These are phyloP conservation scores for Hypsibius dujardini DNA, from an alignment of 1,140 invertebrate species.

Conservation along the genomic window DNA sequence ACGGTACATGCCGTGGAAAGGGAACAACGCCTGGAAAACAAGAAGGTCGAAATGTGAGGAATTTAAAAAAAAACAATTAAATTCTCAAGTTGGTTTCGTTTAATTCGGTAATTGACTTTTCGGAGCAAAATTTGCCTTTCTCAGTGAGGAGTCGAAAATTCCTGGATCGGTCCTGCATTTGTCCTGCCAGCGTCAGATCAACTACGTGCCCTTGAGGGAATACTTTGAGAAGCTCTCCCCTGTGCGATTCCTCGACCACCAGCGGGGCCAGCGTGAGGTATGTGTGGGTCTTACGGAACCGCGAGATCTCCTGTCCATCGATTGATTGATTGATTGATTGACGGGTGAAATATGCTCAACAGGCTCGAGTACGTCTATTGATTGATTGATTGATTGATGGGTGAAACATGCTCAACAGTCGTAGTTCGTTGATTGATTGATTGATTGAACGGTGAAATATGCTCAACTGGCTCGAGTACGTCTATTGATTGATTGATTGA, in stretches of 20 bases:
- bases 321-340: too few species aligned
- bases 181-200: background rate
- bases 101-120: background rate
- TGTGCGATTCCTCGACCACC: background rate
- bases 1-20: background rate
- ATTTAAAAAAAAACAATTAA: background rate
- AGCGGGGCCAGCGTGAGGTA: background rate
- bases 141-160: conserved; percentile 12
- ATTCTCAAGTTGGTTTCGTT: background rate
- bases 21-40: background rate
- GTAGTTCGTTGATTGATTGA: too few species aligned
- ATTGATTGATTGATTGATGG: too few species aligned
- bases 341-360: too few species aligned
- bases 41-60: conserved; percentile 8
- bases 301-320: too few species aligned
- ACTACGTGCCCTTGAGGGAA: background rate
- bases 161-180: conserved; percentile 11
- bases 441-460: too few species aligned
- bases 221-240: conserved; percentile 2
- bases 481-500: too few species aligned
- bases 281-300: background rate
- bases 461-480: too few species aligned
- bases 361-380: too few species aligned
- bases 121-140: background rate
- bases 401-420: too few species aligned